Evolutionary conservation across 2,888 invertebrate species (phyloP).

Genomic region (Tanypteryx hageni): DNA sequence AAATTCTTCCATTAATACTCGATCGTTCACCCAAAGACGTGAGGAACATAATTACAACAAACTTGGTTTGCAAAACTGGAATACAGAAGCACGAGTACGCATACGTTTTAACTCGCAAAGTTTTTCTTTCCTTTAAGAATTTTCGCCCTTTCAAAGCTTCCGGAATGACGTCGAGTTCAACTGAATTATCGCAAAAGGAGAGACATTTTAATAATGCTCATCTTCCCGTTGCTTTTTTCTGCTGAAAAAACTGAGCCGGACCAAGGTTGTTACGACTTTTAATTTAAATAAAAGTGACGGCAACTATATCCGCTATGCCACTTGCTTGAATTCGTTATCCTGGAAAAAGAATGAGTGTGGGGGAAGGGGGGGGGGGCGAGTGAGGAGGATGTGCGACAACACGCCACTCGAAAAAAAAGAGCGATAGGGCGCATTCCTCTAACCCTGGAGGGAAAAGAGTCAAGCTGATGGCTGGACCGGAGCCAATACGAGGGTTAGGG

Average conservation of each 20-base stretch:
- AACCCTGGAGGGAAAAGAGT: conserved; percentile 45
- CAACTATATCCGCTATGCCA: conserved; percentile 55
- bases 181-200: conserved; percentile 34
- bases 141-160: neutral
- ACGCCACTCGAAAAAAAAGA: conserved; percentile 41
- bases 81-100: neutral
- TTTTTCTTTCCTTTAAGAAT: neutral
- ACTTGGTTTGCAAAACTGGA: neutral
- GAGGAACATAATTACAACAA: neutral
- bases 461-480: conserved; percentile 58
- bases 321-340: conserved; percentile 60
- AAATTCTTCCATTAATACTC: neutral
- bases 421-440: conserved; percentile 57
- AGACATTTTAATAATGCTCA: conserved; percentile 42
- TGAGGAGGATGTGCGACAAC: conserved; percentile 26
- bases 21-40: neutral
- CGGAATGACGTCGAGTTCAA: conserved; percentile 45
- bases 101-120: neutral
- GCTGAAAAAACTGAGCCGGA: neutral
- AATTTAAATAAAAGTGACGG: conserved; percentile 39
- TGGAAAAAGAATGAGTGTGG: neutral
- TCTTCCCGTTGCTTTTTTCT: neutral
- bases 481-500: conserved; percentile 48
- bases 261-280: neutral
- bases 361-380: neutral